Evolutionary conservation across 2,113 vertebrate genomes (phyloP).

Genomic region (Theristicus caerulescens): DNA sequence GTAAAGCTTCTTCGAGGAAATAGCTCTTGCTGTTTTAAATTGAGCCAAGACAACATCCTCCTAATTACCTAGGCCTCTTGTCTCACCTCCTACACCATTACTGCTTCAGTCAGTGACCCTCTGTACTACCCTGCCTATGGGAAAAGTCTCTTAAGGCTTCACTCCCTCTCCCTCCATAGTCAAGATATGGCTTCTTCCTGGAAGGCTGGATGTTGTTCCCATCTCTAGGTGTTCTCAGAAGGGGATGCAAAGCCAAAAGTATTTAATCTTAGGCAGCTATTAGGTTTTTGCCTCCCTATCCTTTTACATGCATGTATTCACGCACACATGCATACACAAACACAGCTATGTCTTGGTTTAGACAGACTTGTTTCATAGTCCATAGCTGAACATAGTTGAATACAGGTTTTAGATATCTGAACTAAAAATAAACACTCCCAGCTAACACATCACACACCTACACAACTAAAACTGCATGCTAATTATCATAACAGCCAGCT

Average conservation of each 20-base stretch:
- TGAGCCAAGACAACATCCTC: neutral
- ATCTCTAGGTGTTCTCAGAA: neutral
- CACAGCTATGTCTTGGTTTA: neutral
- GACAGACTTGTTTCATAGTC: neutral
- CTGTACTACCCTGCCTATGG: neutral
- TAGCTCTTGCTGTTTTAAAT: neutral
- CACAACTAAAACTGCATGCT: neutral
- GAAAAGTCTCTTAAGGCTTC: neutral
- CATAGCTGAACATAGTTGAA: neutral
- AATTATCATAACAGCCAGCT: neutral
- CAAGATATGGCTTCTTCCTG: neutral
- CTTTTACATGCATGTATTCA: neutral
- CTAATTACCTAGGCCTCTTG: neutral
- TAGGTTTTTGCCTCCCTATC: neutral
- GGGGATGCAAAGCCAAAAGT: neutral
- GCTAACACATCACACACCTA: neutral
- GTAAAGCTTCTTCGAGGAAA: neutral
- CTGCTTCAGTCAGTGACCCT: neutral
- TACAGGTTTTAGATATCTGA: neutral
- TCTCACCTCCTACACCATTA: neutral
- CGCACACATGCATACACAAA: rapidly evolving
- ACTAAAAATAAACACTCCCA: neutral
- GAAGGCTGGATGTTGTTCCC: neutral
- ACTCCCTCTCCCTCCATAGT: neutral
- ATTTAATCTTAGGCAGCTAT: neutral